Base-by-base conservation (phyloP, 2,797 vertebrate genomes). In the Anguilla anguilla region DNA sequence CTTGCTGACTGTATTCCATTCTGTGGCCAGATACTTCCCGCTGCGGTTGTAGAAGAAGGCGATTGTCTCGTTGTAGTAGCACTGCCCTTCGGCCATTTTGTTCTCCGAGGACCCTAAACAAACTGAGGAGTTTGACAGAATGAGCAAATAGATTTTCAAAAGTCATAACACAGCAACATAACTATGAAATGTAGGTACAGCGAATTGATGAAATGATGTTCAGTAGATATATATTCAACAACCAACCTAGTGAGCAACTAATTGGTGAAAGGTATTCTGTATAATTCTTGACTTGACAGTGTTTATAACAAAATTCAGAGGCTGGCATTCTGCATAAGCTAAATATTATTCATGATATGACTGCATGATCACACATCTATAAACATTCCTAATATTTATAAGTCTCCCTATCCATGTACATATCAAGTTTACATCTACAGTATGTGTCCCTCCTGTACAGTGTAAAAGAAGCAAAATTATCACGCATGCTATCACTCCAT, bases 21-120 rank as follows among this genome's bases (percentile, higher is more conserved):
- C 98, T 19, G 96, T 97, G 87, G 98, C 97, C 51, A 99, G 97
- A 90, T 95, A 91, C 92, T 99, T 99, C 88, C 96, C 97, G 89
- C 98, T 99, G 92, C 95, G 96, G 94, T 99, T 99, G 95, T 99
- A 99, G 96, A 99, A 99, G 96, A 99, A 99, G 93, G 98, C 95
- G 35, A 99, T 99, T 92, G 96, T 98, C 93, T 99, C 98, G 3
- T 99, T 99, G 97, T 98, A 98, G 96, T 97, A 99, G 93, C 99
- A 99, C 94, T 98, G 97, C 15, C 95, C 96, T 88, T 98, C 97
- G 0, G 94, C 96, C 96, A 91, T 97, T 15, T 57, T 17, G 55
- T 57, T 57, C 55, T 57, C 55, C 2, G 55, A 57, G 13, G 55
- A 57, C 15, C 15, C 55, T 57, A 57, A 57, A 57, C 55, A 57